phyloP scores from a whole-genome alignment of 2,888 invertebrate genomes.

The Sceliomorpha sp. region DNA sequence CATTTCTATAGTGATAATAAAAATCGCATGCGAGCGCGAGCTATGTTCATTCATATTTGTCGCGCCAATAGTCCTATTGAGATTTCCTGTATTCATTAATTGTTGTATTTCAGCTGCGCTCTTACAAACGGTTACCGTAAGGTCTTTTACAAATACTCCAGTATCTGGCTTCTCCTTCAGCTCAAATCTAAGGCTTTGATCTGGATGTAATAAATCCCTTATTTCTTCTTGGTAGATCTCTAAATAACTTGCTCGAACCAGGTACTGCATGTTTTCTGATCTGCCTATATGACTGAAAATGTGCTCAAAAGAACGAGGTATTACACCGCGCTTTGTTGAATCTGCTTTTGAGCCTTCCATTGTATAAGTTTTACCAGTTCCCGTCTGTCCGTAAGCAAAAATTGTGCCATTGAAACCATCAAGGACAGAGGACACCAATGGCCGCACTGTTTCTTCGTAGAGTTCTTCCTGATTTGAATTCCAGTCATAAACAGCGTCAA shows the following conservation, averaged over 20 bases:
- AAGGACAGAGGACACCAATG: slow-evolving; percentile 96
- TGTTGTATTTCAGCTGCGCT: slow-evolving; percentile 95
- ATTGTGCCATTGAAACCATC: slow-evolving; percentile 99
- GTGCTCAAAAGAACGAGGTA: slow-evolving; percentile 98
- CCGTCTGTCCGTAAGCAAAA: slow-evolving; percentile 99
- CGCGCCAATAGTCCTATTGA: slow-evolving; percentile 95
- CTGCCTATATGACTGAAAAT: slow-evolving; percentile 97
- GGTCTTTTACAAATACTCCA: slow-evolving; percentile 97
- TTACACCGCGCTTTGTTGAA: slow-evolving; percentile 90
- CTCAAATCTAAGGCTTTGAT: slow-evolving; percentile 87
- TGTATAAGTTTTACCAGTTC: slow-evolving; percentile 92
- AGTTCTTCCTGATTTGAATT: slow-evolving; percentile 93
- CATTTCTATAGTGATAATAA: slow-evolving; percentile 98
- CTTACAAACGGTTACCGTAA: slow-evolving; percentile 96
- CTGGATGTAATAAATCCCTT: slow-evolving; percentile 85
- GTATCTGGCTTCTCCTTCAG: slow-evolving; percentile 88
- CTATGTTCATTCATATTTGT: slow-evolving; percentile 99
- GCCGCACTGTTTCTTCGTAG: slow-evolving; percentile 97
- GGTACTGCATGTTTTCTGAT: slow-evolving; percentile 95
- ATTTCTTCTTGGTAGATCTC: slow-evolving; percentile 98
- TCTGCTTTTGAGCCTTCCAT: slow-evolving; percentile 87
- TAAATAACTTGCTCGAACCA: slow-evolving; percentile 97
- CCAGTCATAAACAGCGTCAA: slow-evolving; percentile 98
- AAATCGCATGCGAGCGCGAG: slow-evolving; percentile 98
- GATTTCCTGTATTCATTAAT: slow-evolving; percentile 96